These are phyloP conservation scores for Prietella phreatophila DNA, from an alignment of 2,113 vertebrate genomes.

Conservation along the genomic window DNA sequence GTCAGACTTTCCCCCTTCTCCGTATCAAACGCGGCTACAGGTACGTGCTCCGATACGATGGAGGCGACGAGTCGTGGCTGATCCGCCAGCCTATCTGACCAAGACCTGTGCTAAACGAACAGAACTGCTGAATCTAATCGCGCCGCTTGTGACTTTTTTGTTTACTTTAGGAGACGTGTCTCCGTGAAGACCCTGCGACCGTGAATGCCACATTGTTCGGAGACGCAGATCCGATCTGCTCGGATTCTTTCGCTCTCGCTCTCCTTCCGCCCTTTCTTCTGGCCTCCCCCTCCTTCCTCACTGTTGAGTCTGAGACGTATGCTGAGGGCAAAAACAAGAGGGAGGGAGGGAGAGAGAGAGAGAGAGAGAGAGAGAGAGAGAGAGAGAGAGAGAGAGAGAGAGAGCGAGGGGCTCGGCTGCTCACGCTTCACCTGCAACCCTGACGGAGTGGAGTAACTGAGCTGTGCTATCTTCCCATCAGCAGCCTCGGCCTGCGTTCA, in stretches of 20 bases:
- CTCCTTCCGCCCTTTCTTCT: constrained; percentile 6
- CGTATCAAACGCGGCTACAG: constrained; percentile 32
- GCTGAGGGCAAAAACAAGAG: constrained; percentile 26
- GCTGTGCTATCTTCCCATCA: constrained; percentile 55
- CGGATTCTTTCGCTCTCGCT: constrained; percentile 30
- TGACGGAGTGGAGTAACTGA: constrained; percentile 54
- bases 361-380: background rate
- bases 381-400: background rate
- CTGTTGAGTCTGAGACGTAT: constrained; percentile 49
- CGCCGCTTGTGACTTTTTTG: constrained; percentile 44
- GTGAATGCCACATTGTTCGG: constrained; percentile 60
- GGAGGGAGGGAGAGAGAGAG: no score
- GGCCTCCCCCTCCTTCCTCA: background rate
- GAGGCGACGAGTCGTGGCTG: constrained; percentile 11
- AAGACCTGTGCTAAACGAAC: constrained; percentile 44
- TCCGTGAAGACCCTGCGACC: constrained; percentile 43
- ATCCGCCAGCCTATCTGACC: constrained; percentile 23
- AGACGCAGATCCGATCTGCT: constrained; percentile 53
- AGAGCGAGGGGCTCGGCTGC: constrained; percentile 35
- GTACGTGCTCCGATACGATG: constrained; percentile 28
- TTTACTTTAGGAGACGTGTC: constrained; percentile 54
- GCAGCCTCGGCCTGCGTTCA: constrained; percentile 47
- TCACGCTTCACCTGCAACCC: constrained; percentile 54
- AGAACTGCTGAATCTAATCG: constrained; percentile 53
- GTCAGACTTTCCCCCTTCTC: background rate